Evolutionary conservation across 2,113 vertebrate genomes (phyloP).

Genomic region (Halichoerus grypus): DNA sequence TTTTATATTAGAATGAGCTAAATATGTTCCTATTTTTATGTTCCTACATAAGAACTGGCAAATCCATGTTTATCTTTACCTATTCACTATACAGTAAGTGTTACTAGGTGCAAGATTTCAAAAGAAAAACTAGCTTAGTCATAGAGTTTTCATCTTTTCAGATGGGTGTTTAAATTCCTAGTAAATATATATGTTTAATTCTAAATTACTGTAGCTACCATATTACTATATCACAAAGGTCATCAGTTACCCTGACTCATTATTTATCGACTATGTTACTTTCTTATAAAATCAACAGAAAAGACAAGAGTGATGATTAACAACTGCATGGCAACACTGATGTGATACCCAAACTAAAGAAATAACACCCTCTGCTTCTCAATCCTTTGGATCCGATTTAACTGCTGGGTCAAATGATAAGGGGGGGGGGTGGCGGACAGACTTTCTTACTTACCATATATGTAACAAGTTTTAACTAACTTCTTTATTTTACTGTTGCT

Average conservation of each 20-base stretch:
- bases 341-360: not conserved
- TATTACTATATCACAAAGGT: not conserved
- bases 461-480: not conserved
- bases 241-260: not conserved
- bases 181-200: not conserved
- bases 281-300: not conserved
- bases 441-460: not conserved
- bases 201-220: not conserved
- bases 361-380: not conserved
- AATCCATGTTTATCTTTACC: conserved; percentile 3
- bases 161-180: not conserved
- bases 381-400: not conserved
- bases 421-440: not conserved
- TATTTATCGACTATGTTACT: not conserved
- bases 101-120: not conserved
- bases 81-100: conserved; percentile 13
- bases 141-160: not conserved
- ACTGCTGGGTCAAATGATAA: not conserved
- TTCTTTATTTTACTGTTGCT: not conserved
- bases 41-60: not conserved
- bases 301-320: not conserved
- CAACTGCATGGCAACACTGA: not conserved
- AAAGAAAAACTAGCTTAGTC: conserved; percentile 17
- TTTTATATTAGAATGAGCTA: conserved; percentile 34
- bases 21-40: not conserved